Conservation (phyloP, 2,888 invertebrate species). For the Lycocerus yunnanus region DNA sequence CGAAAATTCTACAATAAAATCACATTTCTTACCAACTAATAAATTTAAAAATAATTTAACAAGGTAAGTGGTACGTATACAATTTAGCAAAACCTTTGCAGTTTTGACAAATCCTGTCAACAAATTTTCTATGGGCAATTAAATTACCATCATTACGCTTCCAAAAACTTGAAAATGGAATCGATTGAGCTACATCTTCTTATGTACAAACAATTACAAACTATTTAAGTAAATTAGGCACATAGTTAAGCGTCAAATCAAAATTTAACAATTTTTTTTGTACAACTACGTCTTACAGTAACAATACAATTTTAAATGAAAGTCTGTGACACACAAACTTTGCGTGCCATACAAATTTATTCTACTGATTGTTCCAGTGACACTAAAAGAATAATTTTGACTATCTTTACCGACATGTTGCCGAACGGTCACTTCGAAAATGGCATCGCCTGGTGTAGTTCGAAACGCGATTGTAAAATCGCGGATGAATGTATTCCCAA, state of each 20-base stretch:
- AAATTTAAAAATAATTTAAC: not conserved
- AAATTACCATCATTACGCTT: not conserved
- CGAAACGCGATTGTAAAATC: slow-evolving; percentile 69
- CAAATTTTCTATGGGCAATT: not conserved
- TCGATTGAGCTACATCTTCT: not conserved
- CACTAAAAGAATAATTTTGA: slow-evolving; percentile 52
- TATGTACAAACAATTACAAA: not conserved
- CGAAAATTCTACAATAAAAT: not conserved
- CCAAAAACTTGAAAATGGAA: not conserved
- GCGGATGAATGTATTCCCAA: slow-evolving; percentile 56
- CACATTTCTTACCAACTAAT: not conserved
- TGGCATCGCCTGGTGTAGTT: slow-evolving; percentile 69
- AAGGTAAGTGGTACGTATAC: not conserved
- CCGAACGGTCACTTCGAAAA: slow-evolving; percentile 81
- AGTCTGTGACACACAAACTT: slow-evolving; percentile 76
- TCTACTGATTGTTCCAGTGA: slow-evolving; percentile 76
- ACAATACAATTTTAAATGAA: slow-evolving; percentile 63
- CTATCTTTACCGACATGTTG: slow-evolving; percentile 40
- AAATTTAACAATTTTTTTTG: not conserved
- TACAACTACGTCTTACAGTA: slow-evolving; percentile 15
- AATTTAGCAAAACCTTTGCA: not conserved
- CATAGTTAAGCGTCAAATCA: not conserved
- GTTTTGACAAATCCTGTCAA: not conserved
- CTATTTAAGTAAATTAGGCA: not conserved
- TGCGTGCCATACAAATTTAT: slow-evolving; percentile 82